A percentile compares a stretch with the other conserved stretches of the same genome.
phyloP scores from a whole-genome alignment of 2,888 invertebrate genomes.

The Girardia tigrina region DNA sequence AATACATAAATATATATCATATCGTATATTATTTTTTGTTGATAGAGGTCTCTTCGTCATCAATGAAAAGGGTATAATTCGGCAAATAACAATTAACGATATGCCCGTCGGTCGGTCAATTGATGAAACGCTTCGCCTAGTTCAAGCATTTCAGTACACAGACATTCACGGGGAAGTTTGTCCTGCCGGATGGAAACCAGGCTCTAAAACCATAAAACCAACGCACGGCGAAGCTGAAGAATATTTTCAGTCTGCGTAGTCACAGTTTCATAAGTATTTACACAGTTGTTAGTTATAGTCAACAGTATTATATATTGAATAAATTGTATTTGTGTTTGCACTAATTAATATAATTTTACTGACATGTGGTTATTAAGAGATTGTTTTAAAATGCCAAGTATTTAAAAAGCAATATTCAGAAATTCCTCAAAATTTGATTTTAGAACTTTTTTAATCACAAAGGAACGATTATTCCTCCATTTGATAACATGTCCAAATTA shows the following conservation, averaged over 20 bases:
- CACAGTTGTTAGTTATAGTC: neutral
- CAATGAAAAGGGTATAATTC: slow-evolving; percentile 68
- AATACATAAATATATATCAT: too few species aligned
- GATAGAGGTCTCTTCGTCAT: slow-evolving; percentile 75
- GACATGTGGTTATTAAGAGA: too few species aligned
- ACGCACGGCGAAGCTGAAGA: neutral
- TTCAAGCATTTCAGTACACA: slow-evolving; percentile 75
- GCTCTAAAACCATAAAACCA: slow-evolving; percentile 64
- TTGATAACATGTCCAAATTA: too few species aligned
- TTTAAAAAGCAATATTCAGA: too few species aligned
- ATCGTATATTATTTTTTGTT: slow-evolving; percentile 34
- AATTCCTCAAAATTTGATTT: too few species aligned
- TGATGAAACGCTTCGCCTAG: slow-evolving; percentile 77
- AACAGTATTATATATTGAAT: too few species aligned
- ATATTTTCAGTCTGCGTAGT: slow-evolving; percentile 13
- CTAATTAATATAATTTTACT: too few species aligned
- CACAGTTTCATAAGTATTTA: neutral
- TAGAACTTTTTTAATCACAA: too few species aligned
- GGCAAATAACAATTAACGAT: slow-evolving; percentile 93
- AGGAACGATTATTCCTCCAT: too few species aligned
- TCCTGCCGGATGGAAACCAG: slow-evolving; percentile 83
- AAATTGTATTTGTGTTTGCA: too few species aligned
- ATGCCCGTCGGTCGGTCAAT: slow-evolving; percentile 68
- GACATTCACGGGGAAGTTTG: slow-evolving; percentile 68
- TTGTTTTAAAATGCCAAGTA: too few species aligned